These are phyloP conservation scores for Dissostichus mawsoni DNA, from an alignment of 2,113 vertebrate species.

Conservation along the genomic window DNA sequence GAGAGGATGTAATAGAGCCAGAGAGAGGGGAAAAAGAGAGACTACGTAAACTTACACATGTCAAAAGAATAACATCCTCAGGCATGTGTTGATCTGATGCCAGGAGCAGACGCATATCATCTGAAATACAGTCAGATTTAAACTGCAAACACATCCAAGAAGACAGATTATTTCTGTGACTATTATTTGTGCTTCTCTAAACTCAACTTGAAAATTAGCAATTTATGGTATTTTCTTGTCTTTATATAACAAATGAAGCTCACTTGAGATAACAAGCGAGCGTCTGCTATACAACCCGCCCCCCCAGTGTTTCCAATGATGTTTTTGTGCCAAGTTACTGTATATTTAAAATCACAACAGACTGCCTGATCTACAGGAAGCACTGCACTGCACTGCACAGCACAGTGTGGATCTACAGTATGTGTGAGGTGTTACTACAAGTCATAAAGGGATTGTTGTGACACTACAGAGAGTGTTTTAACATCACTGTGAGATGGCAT, in stretches of 20 bases:
- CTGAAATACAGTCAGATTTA: not conserved
- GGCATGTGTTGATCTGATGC: not conserved
- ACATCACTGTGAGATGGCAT: not conserved
- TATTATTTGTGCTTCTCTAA: too few relatives aligned
- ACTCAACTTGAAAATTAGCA: too few relatives aligned
- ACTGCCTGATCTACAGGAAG: not conserved
- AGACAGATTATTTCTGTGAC: too few relatives aligned
- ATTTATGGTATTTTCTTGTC: not conserved
- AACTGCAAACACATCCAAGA: not conserved
- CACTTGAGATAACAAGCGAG: slow-evolving; percentile 10
- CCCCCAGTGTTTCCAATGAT: not conserved
- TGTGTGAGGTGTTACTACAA: not conserved
- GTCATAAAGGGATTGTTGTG: not conserved
- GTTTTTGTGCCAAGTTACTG: not conserved
- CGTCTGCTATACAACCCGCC: not conserved
- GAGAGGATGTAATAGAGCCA: not conserved
- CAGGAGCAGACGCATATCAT: slow-evolving; percentile 2
- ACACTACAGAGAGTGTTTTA: not conserved
- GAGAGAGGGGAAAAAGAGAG: not conserved
- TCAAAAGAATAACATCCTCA: not conserved
- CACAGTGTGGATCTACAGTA: not conserved
- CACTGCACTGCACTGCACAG: not conserved
- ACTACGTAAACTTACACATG: not conserved
- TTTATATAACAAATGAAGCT: not conserved
- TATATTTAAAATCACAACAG: not conserved